Percentiles rank a stretch among this genome's conserved stretches.
Evolutionary conservation across 2,113 vertebrate species (phyloP).

Genomic region (Microcebus griseorufus): DNA sequence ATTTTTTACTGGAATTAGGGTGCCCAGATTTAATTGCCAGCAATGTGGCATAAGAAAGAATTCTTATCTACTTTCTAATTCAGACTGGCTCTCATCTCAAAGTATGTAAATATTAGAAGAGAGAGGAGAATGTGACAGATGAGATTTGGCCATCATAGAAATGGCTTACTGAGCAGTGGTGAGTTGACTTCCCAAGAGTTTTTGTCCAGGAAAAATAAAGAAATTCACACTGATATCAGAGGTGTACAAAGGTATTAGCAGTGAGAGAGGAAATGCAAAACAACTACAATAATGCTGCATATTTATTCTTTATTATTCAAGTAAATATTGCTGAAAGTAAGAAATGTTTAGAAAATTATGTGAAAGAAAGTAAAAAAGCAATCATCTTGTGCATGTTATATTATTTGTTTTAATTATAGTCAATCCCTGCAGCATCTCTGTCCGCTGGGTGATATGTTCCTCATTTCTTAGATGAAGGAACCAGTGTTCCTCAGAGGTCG

Average conservation of each 20-base stretch:
- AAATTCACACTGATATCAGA: constrained; percentile 8
- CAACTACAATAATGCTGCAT: neutral
- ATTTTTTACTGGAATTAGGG: neutral
- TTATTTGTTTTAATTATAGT: neutral
- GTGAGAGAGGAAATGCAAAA: neutral
- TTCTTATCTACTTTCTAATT: constrained; percentile 41
- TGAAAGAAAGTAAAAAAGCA: neutral
- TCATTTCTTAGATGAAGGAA: neutral
- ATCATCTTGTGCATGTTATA: neutral
- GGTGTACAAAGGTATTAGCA: neutral
- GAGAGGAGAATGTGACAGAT: neutral
- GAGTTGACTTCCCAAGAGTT: constrained; percentile 26
- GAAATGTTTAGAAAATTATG: neutral
- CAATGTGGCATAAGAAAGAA: constrained; percentile 11
- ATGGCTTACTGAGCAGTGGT: constrained; percentile 20
- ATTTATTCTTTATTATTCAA: neutral
- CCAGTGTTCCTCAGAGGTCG: neutral
- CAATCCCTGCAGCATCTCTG: neutral
- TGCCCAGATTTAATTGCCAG: constrained; percentile 34
- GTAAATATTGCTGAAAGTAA: constrained; percentile 11
- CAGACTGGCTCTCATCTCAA: neutral
- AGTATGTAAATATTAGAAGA: constrained; percentile 10
- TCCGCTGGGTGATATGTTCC: neutral
- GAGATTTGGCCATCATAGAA: constrained; percentile 36
- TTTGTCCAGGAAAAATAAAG: constrained; percentile 16